Evolutionary conservation across 2,113 vertebrate species (phyloP).

Genomic region (Saguinus imperator): DNA sequence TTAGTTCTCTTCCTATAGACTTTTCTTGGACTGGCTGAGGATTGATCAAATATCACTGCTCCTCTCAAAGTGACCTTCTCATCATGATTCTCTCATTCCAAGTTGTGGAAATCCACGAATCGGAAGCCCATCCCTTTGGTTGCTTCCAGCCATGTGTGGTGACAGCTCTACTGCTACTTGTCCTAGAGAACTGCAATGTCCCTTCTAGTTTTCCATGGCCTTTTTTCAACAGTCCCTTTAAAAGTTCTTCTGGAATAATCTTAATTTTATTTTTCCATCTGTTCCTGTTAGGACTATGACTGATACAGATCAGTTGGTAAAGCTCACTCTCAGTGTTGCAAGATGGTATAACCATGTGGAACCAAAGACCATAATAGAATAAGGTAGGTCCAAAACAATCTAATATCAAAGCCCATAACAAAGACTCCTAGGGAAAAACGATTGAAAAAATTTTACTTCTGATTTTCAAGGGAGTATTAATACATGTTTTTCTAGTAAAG

Average conservation of each 20-base stretch:
- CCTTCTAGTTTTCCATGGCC: background rate
- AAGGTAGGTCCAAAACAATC: background rate
- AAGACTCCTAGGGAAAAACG: background rate
- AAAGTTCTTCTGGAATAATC: background rate
- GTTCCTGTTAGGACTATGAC: background rate
- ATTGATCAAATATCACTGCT: background rate
- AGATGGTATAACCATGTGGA: background rate
- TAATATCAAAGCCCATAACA: background rate
- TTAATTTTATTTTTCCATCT: background rate
- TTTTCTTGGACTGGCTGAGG: background rate
- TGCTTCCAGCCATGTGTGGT: background rate
- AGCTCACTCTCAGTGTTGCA: background rate
- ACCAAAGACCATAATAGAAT: background rate
- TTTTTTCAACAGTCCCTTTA: background rate
- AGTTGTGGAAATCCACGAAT: background rate
- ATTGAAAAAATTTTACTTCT: background rate
- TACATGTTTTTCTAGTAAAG: slow-evolving; percentile 64
- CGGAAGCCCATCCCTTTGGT: background rate
- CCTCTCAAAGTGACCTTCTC: background rate
- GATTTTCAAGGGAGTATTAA: slow-evolving; percentile 59
- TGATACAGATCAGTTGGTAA: background rate
- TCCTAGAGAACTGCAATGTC: background rate
- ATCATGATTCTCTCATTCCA: background rate
- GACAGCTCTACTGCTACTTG: background rate
- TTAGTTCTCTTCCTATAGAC: background rate